Percentiles rank a stretch among this genome's conserved stretches.
Conservation (phyloP, 2,113 vertebrate genomes). For the Nannospalax galili region DNA sequence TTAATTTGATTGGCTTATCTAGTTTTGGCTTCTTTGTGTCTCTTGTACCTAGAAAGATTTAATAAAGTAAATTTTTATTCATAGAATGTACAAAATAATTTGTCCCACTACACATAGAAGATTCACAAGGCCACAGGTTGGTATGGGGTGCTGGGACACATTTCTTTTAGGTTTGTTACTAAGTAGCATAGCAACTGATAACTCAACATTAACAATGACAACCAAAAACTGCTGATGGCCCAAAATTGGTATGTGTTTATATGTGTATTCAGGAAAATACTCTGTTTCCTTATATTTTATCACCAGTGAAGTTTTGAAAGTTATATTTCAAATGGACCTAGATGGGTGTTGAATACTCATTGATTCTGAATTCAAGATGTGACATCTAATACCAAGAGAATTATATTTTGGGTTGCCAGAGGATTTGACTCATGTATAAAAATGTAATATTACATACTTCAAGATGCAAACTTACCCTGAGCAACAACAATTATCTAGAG, state of each 20-base stretch:
- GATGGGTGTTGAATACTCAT: neutral
- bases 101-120: neutral
- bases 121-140: neutral
- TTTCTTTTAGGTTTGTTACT: neutral
- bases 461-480: neutral
- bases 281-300: neutral
- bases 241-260: neutral
- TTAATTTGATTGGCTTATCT: neutral
- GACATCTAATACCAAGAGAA: neutral
- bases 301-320: neutral
- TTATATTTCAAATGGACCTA: neutral
- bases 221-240: neutral
- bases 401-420: neutral
- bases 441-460: neutral
- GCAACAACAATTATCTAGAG: neutral
- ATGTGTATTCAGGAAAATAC: neutral
- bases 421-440: neutral
- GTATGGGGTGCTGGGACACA: neutral
- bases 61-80: neutral
- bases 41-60: neutral
- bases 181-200: neutral
- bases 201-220: neutral
- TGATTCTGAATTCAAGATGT: neutral
- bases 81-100: neutral
- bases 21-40: neutral